Base-by-base conservation (phyloP, 2,888 invertebrate genomes). In the Amphipoea oculea region DNA sequence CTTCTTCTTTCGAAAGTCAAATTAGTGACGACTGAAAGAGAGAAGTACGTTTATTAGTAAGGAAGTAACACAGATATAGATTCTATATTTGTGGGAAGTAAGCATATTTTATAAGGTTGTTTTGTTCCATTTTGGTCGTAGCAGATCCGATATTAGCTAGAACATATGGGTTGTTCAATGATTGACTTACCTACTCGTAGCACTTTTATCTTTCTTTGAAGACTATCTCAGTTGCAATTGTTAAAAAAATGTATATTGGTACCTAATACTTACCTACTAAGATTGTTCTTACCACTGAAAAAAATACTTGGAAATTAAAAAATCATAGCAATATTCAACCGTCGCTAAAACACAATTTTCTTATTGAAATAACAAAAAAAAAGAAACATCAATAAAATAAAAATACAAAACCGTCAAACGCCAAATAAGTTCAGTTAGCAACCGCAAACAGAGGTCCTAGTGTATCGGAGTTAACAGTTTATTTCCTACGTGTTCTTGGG, bases 391-490 rank as follows among this genome's bases (percentile, higher is more conserved):
- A 4, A 57, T 60, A n/a, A 62, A 63, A 54, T 68, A 23, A 79
- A 70, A 77, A 74, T 42, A 81, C 62, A 40, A 60, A 73, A 73
- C 73, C 51, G 62, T 78, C 79, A 82, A 81, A 76, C 57, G 69
- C 69, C 73, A 74, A 83, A 85, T 85, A 88, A 82, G 83, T 83
- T 78, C 81, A 79, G 78, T 83, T 79, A 79, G 81, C 66, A 66
- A 83, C 83, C 81, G 68, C 79, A 88, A 87, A 89, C 87, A 88
- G 79, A 85, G 81, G 69, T 83, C 84, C 82, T 88, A 79, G 89
- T 91, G 92, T 94, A 95, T 94, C 92, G 92, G 90, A 95, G 92
- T 94, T 94, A 94, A 92, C 94, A 93, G 94, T 95, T 94, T 95
- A 95, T 94, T 93, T 93, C 88, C 89, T 88, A 94, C 95, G 94